Base-by-base conservation (phyloP, 2,113 vertebrate species). In the Opisthocomus hoazin region DNA sequence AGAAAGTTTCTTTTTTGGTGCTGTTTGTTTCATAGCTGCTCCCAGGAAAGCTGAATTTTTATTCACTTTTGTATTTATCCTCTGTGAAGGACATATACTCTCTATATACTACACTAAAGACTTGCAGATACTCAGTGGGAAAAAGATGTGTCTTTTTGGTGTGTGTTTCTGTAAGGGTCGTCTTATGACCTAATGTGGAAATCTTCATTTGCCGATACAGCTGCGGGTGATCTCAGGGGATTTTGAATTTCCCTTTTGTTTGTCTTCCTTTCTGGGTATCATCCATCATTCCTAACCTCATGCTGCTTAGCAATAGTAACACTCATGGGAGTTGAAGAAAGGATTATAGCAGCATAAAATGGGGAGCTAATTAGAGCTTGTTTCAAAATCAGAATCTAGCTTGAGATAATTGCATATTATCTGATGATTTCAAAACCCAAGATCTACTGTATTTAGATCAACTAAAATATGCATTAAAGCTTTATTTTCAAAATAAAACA, bases 271-370 rank as follows among this genome's bases (percentile, higher is more conserved):
- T 96, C 96, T 96, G 87, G 94, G 91, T 92, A 89, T 96, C 97
- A 94, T 96, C 97, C 95, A 90, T 97, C 96, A 96, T 97, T 96
- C 94, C 94, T 93, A 92, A 96, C 94, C 96, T 96, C 94, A 76
- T 94, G 91, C 93, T 94, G 94, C 95, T 96, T 92, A 96, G 97
- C 96, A 93, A 79, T 95, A 82, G 94, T 75, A 94, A 88, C 86
- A 92, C 95, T 96, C 93, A 87, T 75, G 97, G 95, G 95, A 97
- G 77, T 87, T 89, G 87, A 87, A 90, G 91, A 90, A 95, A 97
- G 96, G 87, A 94, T 96, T 97, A 96, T 81, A 84, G 93, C 93
- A 92, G 96, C 94, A 96, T 85, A 94, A 95, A 96, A 95, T 90
- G 84, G 94, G 92, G 92, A 94, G 90, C 94, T 97, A 93, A 93